These are phyloP conservation scores for Cerastis leucographa DNA, from an alignment of 2,888 invertebrate species.

Conservation along the genomic window DNA sequence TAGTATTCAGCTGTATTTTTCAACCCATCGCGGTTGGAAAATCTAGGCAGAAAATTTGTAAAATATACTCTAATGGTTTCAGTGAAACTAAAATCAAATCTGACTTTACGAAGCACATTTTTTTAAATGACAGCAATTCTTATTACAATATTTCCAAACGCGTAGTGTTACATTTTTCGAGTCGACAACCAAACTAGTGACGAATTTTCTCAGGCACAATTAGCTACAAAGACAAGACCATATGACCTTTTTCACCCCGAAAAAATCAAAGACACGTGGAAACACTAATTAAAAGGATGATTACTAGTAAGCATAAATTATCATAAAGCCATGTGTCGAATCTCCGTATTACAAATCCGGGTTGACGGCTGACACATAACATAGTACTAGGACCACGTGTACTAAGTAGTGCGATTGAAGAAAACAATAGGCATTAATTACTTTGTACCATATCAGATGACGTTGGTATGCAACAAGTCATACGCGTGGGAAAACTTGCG, in stretches of 20 bases:
- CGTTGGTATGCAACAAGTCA: slow-evolving; percentile 26
- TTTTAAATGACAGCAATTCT: too few relatives aligned
- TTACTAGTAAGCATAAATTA: too few relatives aligned
- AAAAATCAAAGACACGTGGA: neutral
- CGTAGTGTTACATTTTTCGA: neutral
- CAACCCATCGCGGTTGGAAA: neutral
- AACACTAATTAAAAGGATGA: neutral
- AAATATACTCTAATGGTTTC: neutral
- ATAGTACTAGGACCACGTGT: slow-evolving; percentile 53
- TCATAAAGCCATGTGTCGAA: neutral
- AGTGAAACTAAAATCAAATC: too few relatives aligned
- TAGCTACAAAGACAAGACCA: neutral
- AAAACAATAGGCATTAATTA: slow-evolving; percentile 50
- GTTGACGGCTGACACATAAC: slow-evolving; percentile 43
- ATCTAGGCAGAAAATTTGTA: neutral
- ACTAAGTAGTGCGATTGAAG: neutral
- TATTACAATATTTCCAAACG: neutral
- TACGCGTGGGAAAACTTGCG: slow-evolving; percentile 56
- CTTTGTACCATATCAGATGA: slow-evolving; percentile 54
- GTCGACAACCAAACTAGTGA: neutral
- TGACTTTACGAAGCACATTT: too few relatives aligned
- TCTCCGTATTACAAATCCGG: slow-evolving; percentile 3
- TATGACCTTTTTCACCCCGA: neutral
- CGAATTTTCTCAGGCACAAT: neutral
- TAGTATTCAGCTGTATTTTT: neutral